Base-by-base conservation (phyloP, 2,113 vertebrate species). In the Pungitius pungitius region DNA sequence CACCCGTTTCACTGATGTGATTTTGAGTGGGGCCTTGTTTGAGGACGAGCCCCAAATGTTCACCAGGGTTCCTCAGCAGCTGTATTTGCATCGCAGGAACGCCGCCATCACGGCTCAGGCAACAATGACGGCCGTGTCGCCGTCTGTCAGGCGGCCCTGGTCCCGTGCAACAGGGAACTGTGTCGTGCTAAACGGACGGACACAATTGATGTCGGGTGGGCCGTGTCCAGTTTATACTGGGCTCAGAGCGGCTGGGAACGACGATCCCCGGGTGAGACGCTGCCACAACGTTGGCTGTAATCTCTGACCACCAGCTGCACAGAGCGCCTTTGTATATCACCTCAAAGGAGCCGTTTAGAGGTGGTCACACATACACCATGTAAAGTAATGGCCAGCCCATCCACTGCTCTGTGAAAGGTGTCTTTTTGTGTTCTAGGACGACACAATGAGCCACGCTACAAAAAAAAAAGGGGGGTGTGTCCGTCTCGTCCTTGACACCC, bases 301-400 rank as follows among this genome's bases (percentile, higher is more conserved):
- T 92, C 85, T 90, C 77, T 84, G 72, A 81, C 85, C 78, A 76
- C 72, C 85, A 90, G 89, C 84, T 91, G 88, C 81, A 71, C 85
- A 74, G 4, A 37, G 84, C 81, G 85, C 77, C 80, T 85, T 78
- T 80, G 90, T 87, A 85, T 81, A 80, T 81, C 72, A 52, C 47
- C 49, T 58, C 59, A 85, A 84, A 59, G 67, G 58, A 57, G 39
- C 69, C 61, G 76, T 80, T 80, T 37, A 68, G 74, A 84, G 62
- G 69, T 66, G 75, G 77, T 35, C 51, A 71, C 14, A 57, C 49
- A 79, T 22, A 52, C 49, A 52, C 51, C 6, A 15, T 17, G 42
- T 17, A 43, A 17, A n/a, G 45, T n/a, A 49, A 59, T 59, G 9
- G 13, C 62, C n/a, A 71, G 52, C 63, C 35, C 33, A 52, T 51